phyloP scores from a whole-genome alignment of 1,140 invertebrate species.

The Dendrolimus punctatus region DNA sequence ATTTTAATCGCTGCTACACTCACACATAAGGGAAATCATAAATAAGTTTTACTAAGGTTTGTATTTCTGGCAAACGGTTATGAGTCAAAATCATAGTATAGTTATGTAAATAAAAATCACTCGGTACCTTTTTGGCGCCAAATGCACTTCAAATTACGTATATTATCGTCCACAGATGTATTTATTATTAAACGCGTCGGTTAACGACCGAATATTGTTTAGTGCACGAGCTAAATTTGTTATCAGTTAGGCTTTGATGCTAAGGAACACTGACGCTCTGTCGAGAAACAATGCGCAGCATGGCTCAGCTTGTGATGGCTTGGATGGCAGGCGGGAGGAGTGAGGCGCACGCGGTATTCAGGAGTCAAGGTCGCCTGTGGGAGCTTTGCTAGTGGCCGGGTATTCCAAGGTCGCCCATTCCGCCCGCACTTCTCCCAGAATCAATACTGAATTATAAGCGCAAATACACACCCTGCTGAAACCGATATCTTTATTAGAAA shows the following conservation, averaged over 20 bases:
- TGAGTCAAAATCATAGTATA: not conserved
- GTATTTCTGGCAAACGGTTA: not conserved
- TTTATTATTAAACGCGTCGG: too few species aligned
- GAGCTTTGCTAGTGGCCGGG: conserved; percentile 26
- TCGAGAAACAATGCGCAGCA: too few species aligned
- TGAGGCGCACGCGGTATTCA: conserved; percentile 16
- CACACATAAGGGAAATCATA: not conserved
- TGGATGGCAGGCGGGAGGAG: conserved; percentile 15
- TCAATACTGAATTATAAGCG: conserved; percentile 26
- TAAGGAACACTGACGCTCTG: too few species aligned
- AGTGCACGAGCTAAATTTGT: too few species aligned
- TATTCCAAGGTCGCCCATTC: conserved; percentile 24
- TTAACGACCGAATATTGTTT: too few species aligned
- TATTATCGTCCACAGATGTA: too few species aligned
- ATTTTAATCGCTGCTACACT: not conserved
- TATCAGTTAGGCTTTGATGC: too few species aligned
- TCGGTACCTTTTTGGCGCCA: too few species aligned
- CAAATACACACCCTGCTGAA: conserved; percentile 7
- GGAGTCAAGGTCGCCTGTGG: conserved; percentile 34
- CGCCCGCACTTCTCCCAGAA: conserved; percentile 17
- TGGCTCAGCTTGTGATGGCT: too few species aligned
- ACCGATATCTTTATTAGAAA: not conserved
- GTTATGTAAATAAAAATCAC: too few species aligned
- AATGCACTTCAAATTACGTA: too few species aligned
- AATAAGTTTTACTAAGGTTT: not conserved